Percentiles rank a stretch among this genome's conserved stretches.
phyloP scores from a whole-genome alignment of 2,797 vertebrate species.

The Argentina silus region DNA sequence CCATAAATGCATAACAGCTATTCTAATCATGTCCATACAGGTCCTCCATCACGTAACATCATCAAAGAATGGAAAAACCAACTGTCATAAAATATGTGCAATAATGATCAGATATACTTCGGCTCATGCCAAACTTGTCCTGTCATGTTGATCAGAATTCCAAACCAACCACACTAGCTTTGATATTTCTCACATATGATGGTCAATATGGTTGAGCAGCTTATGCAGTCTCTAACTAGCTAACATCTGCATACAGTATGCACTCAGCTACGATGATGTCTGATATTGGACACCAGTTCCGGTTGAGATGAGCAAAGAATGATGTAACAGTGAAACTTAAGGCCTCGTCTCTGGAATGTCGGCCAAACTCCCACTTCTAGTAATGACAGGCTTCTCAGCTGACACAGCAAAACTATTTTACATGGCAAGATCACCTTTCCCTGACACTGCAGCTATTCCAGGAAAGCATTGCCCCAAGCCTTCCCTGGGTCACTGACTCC shows the following conservation, averaged over 20 bases:
- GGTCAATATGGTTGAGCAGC: too few species aligned
- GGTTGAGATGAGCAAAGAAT: background rate
- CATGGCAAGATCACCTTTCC: background rate
- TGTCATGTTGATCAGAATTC: too few species aligned
- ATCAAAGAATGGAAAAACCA: too few species aligned
- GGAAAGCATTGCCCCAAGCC: background rate
- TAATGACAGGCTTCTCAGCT: background rate
- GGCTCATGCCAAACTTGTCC: too few species aligned
- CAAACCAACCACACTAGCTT: too few species aligned
- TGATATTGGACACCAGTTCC: background rate
- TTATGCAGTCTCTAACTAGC: too few species aligned
- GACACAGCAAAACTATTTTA: background rate
- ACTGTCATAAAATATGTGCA: too few species aligned
- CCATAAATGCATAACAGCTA: slow-evolving; percentile 55
- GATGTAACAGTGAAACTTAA: background rate
- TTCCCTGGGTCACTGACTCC: background rate
- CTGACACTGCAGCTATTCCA: background rate
- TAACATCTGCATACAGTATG: too few species aligned
- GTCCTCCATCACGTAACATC: slow-evolving; percentile 26
- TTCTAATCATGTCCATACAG: slow-evolving; percentile 58
- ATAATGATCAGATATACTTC: too few species aligned
- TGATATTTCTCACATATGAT: too few species aligned
- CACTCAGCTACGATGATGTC: too few species aligned
- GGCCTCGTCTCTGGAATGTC: background rate
- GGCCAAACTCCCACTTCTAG: background rate